A percentile compares a stretch with the other conserved stretches of the same genome.
phyloP scores from a whole-genome alignment of 2,797 vertebrate genomes.

The Amblyopsis hoosieri region DNA sequence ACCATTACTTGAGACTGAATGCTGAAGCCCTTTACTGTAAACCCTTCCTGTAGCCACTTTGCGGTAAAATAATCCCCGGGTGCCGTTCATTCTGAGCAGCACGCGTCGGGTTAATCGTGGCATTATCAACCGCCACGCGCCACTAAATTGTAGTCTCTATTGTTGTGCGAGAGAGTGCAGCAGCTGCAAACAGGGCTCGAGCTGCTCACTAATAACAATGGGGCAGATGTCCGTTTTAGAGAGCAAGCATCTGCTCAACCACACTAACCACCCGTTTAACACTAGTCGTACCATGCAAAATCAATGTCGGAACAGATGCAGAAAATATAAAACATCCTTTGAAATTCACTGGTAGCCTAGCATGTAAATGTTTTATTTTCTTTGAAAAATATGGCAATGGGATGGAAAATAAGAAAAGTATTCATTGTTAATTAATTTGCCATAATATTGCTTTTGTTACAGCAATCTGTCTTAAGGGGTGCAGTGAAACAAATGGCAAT shows the following conservation, averaged over 20 bases:
- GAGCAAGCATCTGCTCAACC: constrained; percentile 78
- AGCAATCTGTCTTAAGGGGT: constrained; percentile 95
- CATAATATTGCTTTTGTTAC: constrained; percentile 25
- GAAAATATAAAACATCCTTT: constrained; percentile 10
- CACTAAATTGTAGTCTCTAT: constrained; percentile 80
- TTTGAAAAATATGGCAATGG: not conserved
- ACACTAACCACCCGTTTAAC: constrained; percentile 70
- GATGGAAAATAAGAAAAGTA: not conserved
- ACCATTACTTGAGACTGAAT: too few relatives aligned
- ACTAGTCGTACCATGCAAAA: constrained; percentile 56
- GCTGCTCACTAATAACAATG: constrained; percentile 79
- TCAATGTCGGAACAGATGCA: constrained; percentile 49
- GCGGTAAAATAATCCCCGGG: constrained; percentile 73
- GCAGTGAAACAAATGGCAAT: constrained; percentile 90
- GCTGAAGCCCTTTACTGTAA: not conserved
- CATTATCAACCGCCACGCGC: constrained; percentile 83
- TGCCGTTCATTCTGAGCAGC: constrained; percentile 66
- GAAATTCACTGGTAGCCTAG: constrained; percentile 27
- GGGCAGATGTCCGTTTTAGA: constrained; percentile 80
- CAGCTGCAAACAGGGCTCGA: constrained; percentile 80
- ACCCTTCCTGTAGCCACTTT: constrained; percentile 14
- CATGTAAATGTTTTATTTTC: constrained; percentile 20
- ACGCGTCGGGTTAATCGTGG: constrained; percentile 82
- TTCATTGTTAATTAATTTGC: not conserved
- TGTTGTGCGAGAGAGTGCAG: constrained; percentile 72